Conservation (phyloP, 2,113 vertebrate genomes). For the Ceyx cyanopectus region DNA sequence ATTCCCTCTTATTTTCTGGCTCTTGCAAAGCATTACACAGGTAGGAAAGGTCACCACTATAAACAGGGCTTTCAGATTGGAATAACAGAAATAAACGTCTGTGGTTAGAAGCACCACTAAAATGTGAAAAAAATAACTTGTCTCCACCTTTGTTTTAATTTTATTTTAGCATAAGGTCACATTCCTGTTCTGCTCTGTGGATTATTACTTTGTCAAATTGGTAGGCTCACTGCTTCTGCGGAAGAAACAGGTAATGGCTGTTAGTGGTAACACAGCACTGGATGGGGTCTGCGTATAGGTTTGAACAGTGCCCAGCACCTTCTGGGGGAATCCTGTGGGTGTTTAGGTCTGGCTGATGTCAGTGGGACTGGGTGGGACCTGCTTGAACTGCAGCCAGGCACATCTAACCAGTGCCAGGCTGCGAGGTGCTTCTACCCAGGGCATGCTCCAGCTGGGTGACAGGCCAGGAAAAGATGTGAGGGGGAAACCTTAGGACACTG, state of each 20-base stretch:
- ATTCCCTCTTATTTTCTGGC: neutral
- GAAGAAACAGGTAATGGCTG: neutral
- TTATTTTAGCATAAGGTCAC: neutral
- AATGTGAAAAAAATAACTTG: neutral
- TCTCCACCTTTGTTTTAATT: neutral
- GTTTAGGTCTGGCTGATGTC: neutral
- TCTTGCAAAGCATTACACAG: neutral
- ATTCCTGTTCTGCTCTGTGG: neutral
- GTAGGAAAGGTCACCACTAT: neutral
- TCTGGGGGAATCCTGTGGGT: neutral
- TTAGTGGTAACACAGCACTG: neutral
- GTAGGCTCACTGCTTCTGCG: neutral
- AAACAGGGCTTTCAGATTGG: neutral
- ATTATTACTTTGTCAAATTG: fast-evolving
- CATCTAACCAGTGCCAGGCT: neutral
- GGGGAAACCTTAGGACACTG: no score
- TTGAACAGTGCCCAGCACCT: neutral
- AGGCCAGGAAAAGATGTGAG: neutral
- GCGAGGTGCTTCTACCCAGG: neutral
- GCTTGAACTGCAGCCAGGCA: neutral
- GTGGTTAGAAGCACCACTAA: neutral
- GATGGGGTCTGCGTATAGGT: neutral
- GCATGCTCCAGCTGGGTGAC: neutral
- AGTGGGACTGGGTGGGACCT: no score
- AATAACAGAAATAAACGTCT: neutral